These are phyloP conservation scores for Drosophila greeni DNA, from an alignment of 2,888 invertebrate species.

Conservation along the genomic window DNA sequence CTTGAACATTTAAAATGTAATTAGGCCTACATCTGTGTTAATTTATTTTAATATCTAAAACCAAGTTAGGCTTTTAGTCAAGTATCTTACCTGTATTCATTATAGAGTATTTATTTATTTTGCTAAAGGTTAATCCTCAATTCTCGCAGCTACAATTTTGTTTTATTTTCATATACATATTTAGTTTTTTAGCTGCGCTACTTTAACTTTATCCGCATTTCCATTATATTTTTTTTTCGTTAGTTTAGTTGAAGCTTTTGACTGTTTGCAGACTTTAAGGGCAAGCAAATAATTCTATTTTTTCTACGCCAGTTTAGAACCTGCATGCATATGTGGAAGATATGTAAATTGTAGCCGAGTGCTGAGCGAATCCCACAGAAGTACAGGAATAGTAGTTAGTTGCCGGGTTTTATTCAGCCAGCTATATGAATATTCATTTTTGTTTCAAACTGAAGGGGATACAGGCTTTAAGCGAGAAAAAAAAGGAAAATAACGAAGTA, in stretches of 20 bases:
- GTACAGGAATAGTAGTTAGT: slow-evolving; percentile 28
- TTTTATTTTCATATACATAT: slow-evolving; percentile 1
- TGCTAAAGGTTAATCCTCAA: neutral
- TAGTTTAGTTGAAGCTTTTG: slow-evolving; percentile 31
- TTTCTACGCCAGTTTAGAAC: slow-evolving; percentile 12
- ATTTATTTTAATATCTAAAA: neutral
- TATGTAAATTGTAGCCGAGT: slow-evolving; percentile 55
- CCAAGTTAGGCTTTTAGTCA: too few species aligned
- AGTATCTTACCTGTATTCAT: too few species aligned
- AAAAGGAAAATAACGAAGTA: slow-evolving; percentile 5
- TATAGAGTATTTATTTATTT: too few species aligned
- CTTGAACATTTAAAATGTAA: neutral
- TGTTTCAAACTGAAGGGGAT: neutral
- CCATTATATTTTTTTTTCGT: slow-evolving; percentile 7
- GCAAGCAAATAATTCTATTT: slow-evolving; percentile 20
- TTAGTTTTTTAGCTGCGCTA: slow-evolving; percentile 26
- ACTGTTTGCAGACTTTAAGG: slow-evolving; percentile 36
- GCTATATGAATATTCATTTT: slow-evolving; percentile 47
- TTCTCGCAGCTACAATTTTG: neutral
- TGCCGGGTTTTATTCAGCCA: slow-evolving; percentile 16
- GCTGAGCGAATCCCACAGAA: slow-evolving; percentile 38
- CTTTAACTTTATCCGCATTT: slow-evolving; percentile 31
- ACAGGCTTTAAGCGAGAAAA: slow-evolving; percentile 9
- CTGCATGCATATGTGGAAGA: slow-evolving; percentile 42
- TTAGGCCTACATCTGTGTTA: neutral